Conservation (phyloP, 2,888 invertebrate genomes). For the Chorisops tibialis region DNA sequence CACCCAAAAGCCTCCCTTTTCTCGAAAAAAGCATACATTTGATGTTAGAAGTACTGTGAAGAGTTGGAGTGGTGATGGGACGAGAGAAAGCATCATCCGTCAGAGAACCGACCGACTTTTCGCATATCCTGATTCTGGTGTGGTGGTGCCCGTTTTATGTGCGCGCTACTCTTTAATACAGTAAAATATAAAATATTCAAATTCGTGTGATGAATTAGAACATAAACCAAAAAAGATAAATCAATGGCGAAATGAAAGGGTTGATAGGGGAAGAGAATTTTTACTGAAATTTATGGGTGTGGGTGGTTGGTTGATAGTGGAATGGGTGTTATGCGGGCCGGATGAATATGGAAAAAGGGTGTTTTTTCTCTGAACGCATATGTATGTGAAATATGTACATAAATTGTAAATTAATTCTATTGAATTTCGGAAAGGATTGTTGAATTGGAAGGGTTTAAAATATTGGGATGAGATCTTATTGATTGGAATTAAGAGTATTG, state of each 20-base stretch:
- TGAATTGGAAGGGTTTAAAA: not conserved
- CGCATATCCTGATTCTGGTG: too few species aligned
- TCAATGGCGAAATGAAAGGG: conserved; percentile 27
- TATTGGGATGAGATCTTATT: conserved; percentile 2
- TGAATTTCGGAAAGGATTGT: conserved; percentile 21
- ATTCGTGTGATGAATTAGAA: conserved; percentile 32
- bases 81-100: too few species aligned
- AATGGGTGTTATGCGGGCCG: not conserved
- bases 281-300: not conserved
- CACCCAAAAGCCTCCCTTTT: too few species aligned
- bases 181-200: conserved; percentile 28
- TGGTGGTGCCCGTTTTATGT: too few species aligned
- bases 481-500: conserved; percentile 18
- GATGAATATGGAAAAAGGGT: not conserved
- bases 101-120: too few species aligned
- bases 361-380: not conserved
- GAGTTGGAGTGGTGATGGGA: too few species aligned
- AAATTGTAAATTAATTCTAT: conserved; percentile 34
- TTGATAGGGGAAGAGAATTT: conserved; percentile 3
- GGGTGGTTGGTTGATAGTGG: too few species aligned
- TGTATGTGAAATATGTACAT: conserved; percentile 18
- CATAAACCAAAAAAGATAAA: conserved; percentile 31
- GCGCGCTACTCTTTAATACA: too few species aligned
- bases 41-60: too few species aligned
- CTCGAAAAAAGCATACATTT: too few species aligned